These are phyloP conservation scores for Aphelenchoides besseyi DNA, from an alignment of 1,140 invertebrate genomes.

Conservation along the genomic window DNA sequence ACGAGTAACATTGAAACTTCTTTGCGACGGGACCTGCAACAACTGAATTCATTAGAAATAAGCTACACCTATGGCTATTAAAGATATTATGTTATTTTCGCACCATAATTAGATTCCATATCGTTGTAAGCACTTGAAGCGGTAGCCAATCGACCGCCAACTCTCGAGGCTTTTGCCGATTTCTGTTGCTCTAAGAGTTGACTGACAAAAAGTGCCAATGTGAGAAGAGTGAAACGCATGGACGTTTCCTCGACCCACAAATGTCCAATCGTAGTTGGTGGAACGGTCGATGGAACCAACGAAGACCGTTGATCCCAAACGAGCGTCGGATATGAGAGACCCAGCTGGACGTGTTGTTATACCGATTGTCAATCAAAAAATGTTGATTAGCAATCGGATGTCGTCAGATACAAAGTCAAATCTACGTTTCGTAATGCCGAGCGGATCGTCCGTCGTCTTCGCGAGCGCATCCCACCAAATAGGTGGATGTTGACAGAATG, in stretches of 20 bases:
- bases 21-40: conserved; percentile 47
- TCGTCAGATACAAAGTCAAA: no score
- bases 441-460: no score
- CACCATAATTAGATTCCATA: neutral
- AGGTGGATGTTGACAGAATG: no score
- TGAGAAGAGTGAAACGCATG: neutral
- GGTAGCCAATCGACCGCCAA: neutral
- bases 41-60: neutral
- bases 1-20: conserved; percentile 57
- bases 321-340: neutral
- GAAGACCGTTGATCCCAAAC: neutral
- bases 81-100: neutral
- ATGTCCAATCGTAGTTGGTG: neutral
- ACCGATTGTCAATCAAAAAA: neutral
- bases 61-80: neutral
- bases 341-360: neutral
- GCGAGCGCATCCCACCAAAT: no score
- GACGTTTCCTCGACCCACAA: neutral
- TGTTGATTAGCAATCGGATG: no score
- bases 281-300: neutral
- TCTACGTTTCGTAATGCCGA: no score
- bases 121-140: neutral
- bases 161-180: neutral
- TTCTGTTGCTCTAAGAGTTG: neutral
- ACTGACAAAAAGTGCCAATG: neutral